Evolutionary conservation across 2,797 vertebrate genomes (phyloP), one percentile per base, ranked within the genome.

Genomic region (Toxotes lorentzi): DNA sequence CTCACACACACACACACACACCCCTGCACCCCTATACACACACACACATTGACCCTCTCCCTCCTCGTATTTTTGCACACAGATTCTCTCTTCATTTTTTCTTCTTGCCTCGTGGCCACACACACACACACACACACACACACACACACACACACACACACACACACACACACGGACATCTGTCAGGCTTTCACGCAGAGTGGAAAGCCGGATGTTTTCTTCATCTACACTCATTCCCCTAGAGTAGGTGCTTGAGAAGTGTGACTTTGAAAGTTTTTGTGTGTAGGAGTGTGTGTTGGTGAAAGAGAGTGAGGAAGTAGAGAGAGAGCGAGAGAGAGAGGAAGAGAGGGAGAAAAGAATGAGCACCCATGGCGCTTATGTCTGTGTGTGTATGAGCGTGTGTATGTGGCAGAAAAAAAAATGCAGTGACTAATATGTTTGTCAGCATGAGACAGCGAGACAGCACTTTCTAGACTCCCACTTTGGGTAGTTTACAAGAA

Each of bases 251-350:
- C 80, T 86, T 89, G 89, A 91, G 83, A 88, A 90, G 89, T 89
- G 92, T 90, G 92, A 92, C 90, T 91, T 91, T 92, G 85, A 90
- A 90, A 93, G 85, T 88, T 88, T 84, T 64, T 45, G 81, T 81
- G 81, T 89, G 81, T 86, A 65, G 77, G 83, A 73, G 84, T 84
- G 73, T 84, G 83, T 81, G 82, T 73, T 79, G 32, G 79, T 89
- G 74, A 86, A 72, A 65, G 76, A 70, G 73, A 85, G 70, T 0
- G 5, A 89, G 64, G 32, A 80, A 78, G 76, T 71, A 72, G 81
- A 81, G 50, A 58, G 43, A 74, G 27, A 16, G 62, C 56, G 70
- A 51, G 30, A 77, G 50, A 56, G 65, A 30, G 72, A 72, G 54
- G 58, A 30, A 38, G 53, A 61, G 47, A 32, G 51, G 43, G 40